These are phyloP conservation scores for Chamaetylas fuelleborni DNA, from an alignment of 2,113 vertebrate genomes.

Conservation along the genomic window DNA sequence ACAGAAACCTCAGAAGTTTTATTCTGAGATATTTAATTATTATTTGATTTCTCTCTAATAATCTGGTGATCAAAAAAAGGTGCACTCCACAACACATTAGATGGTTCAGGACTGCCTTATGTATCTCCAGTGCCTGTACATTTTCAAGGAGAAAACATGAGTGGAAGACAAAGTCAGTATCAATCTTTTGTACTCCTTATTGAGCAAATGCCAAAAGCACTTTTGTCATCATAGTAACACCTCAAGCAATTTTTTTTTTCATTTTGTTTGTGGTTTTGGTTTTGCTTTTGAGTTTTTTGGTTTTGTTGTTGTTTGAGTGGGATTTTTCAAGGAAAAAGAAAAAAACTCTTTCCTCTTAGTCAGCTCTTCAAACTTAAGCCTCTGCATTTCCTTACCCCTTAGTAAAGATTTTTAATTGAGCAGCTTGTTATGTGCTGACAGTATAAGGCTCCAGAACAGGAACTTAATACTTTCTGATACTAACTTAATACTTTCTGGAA, in stretches of 20 bases:
- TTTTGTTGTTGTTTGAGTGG: not conserved
- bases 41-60: not conserved
- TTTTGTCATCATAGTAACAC: not conserved
- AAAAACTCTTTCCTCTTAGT: not conserved
- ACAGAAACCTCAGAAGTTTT: not conserved
- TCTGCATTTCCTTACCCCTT: not conserved
- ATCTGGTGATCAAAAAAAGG: not conserved
- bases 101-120: not conserved
- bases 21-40: not conserved
- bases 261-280: not conserved
- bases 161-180: not conserved
- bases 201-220: rapidly evolving
- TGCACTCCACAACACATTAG: not conserved
- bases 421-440: not conserved
- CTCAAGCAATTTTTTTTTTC: rapidly evolving
- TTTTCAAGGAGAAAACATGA: not conserved
- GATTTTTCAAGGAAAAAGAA: not conserved
- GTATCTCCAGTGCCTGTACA: not conserved
- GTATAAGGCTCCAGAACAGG: not conserved
- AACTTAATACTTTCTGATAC: not conserved
- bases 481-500: not conserved
- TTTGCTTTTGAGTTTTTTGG: not conserved
- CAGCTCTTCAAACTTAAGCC: not conserved
- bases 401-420: not conserved
- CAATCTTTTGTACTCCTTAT: not conserved